Evolutionary conservation across 2,113 vertebrate genomes (phyloP).

Genomic region (Scartelaos histophorus): DNA sequence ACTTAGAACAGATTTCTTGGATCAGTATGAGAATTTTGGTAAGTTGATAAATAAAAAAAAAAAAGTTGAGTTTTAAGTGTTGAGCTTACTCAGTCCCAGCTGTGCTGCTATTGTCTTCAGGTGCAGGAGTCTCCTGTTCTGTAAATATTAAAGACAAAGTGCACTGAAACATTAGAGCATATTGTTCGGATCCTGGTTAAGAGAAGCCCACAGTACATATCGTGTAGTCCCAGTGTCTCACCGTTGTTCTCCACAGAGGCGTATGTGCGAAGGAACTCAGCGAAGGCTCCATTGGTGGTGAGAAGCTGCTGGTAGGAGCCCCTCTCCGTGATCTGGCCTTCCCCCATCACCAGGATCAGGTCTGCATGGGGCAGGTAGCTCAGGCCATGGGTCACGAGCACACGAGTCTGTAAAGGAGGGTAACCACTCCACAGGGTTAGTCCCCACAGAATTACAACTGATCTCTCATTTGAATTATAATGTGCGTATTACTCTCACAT

Average conservation of each 20-base stretch:
- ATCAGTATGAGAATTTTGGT: too few relatives aligned
- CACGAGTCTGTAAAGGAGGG: slow-evolving; percentile 80
- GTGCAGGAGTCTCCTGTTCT: background rate
- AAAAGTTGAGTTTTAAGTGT: too few relatives aligned
- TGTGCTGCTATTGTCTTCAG: background rate
- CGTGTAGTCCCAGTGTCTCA: slow-evolving; percentile 26
- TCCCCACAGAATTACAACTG: background rate
- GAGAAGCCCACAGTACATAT: too few relatives aligned
- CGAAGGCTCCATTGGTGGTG: slow-evolving; percentile 85
- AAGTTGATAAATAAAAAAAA: too few relatives aligned
- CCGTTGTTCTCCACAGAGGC: slow-evolving; percentile 79
- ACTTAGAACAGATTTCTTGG: too few relatives aligned
- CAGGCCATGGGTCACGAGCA: slow-evolving; percentile 91
- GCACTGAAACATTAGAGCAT: too few relatives aligned
- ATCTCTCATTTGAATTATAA: too few relatives aligned
- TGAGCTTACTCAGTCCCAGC: background rate
- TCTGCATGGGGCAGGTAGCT: slow-evolving; percentile 88
- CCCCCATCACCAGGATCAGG: slow-evolving; percentile 89
- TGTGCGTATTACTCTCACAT: too few relatives aligned
- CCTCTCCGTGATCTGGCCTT: slow-evolving; percentile 90
- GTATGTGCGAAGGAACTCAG: slow-evolving; percentile 88
- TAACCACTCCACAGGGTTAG: slow-evolving; percentile 7
- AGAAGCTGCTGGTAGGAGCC: slow-evolving; percentile 92
- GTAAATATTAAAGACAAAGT: background rate
- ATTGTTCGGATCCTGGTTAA: too few relatives aligned